Base-by-base conservation (phyloP, 2,888 invertebrate genomes). In the Aphrophora alni region DNA sequence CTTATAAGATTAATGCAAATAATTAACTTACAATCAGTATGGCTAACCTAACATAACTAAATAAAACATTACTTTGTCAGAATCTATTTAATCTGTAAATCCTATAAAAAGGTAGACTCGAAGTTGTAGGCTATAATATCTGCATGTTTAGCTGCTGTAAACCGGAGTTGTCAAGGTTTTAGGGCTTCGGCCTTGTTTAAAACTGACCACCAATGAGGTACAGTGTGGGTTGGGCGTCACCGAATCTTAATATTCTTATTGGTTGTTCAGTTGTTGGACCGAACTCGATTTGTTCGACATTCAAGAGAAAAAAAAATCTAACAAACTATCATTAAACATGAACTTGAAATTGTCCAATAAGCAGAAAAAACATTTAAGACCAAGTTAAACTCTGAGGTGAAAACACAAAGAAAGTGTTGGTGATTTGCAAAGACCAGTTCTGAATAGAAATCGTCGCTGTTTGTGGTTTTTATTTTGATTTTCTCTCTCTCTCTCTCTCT, bases 171-270 rank as follows among this genome's bases (percentile, higher is more conserved):
- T 17, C 44, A 17, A 44, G 44, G 44, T 44, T n/a, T 44, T 44
- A 44, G 44, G 44, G 44, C 59, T 21, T 59, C 21, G 59, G 59
- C 59, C 59, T 59, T 59, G 59, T 59, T 59, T n/a, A 21, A 59
- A 59, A 59, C 59, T 59, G 59, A 59, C 59, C 44, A 44, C 44
- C 59, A 59, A 59, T 59, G 59, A 14, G 21, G 21, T 59, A 21
- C 59, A 21, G 44, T 21, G 59, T 59, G 59, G 59, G 59, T 14
- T 59, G 59, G 59, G 59, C 59, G 59, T 59, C 14, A 5, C 59
- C 59, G 59, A 59, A 59, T 21, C 59, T 59, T 59, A 59, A 59
- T 59, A 59, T 21, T 59, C 59, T 59, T 59, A 59, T 59, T 59
- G 59, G 59, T 59, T 8, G 59, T 59, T 21, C 21, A 21, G 59